Conservation (phyloP, 2,888 invertebrate species). For the Nebria salina region DNA sequence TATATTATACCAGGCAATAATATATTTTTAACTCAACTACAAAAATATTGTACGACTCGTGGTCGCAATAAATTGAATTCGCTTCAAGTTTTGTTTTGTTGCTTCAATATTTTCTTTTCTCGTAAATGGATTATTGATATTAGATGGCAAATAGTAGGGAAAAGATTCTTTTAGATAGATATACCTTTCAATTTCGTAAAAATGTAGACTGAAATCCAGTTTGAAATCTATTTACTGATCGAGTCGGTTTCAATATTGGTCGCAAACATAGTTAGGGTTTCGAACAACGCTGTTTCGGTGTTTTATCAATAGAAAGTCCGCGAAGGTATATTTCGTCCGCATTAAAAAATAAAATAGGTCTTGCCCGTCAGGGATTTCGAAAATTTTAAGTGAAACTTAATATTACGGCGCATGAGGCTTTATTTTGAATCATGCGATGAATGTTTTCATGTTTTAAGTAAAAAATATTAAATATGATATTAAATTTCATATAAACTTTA, state of each 20-base stretch:
- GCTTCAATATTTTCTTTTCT: not conserved
- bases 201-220: constrained; percentile 30
- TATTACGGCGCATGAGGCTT: not conserved
- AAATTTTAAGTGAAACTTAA: not conserved
- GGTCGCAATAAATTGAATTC: not conserved
- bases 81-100: not conserved
- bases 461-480: not conserved
- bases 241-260: constrained; percentile 39
- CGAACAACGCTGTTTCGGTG: constrained; percentile 11
- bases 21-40: too few relatives aligned
- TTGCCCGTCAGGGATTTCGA: not conserved
- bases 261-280: constrained; percentile 38
- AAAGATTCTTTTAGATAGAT: constrained; percentile 27
- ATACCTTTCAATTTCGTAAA: constrained; percentile 38
- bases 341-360: constrained; percentile 16
- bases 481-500: not conserved
- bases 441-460: not conserved
- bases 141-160: constrained; percentile 33
- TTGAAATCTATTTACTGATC: constrained; percentile 43
- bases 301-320: not conserved
- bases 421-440: not conserved
- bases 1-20: too few relatives aligned
- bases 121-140: constrained; percentile 29
- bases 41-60: too few relatives aligned
- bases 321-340: constrained; percentile 16